Percentiles rank a stretch among this genome's conserved stretches.
Conservation (phyloP, 2,888 invertebrate species). For the Brachylomia viminalis region DNA sequence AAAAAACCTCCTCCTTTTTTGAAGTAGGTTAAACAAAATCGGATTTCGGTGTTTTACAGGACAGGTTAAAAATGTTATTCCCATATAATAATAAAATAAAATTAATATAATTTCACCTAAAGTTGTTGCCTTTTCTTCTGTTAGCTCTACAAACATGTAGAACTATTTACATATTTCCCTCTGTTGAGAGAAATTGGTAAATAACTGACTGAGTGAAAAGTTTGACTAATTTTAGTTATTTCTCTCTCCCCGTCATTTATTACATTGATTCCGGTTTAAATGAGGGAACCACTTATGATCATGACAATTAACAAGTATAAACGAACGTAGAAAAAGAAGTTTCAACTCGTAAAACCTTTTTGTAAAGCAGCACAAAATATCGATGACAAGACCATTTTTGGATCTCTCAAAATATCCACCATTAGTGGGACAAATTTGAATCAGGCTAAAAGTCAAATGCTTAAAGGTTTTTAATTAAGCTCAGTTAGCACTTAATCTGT, state of each 20-base stretch:
- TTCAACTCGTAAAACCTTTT: background rate
- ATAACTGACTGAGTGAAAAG: no score
- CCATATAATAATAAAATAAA: background rate
- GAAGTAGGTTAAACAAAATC: background rate
- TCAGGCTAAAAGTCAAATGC: conserved; percentile 18
- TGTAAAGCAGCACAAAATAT: background rate
- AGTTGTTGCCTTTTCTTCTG: background rate
- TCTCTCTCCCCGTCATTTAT: background rate
- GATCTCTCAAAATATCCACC: background rate
- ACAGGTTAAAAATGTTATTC: background rate
- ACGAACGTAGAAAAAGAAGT: background rate
- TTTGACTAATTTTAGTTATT: background rate
- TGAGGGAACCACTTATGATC: background rate
- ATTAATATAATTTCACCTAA: no score
- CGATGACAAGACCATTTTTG: background rate
- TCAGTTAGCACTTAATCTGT: conserved; percentile 34
- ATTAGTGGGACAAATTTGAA: background rate
- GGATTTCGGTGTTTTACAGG: background rate
- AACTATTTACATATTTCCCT: no score
- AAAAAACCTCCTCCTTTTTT: background rate
- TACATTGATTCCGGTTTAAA: background rate
- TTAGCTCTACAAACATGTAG: no score
- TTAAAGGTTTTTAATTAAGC: conserved; percentile 49
- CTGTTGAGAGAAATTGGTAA: no score
- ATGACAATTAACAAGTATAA: background rate